A percentile compares a stretch with the other conserved stretches of the same genome.
Evolutionary conservation across 1,140 invertebrate species (phyloP).

Genomic region (Phymastichus coffea): DNA sequence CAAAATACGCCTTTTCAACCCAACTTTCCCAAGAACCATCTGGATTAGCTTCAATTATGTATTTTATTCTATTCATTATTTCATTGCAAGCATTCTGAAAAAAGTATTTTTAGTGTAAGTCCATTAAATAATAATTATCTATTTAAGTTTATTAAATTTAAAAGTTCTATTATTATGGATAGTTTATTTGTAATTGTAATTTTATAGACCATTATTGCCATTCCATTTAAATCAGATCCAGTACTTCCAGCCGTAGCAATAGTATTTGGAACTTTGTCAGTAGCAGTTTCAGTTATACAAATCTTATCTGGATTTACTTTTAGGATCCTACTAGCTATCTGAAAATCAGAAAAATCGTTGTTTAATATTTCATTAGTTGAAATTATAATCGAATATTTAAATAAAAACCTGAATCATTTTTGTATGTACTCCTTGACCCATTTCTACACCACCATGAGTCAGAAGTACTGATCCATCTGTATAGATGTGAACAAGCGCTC

Average conservation of each 20-base stretch:
- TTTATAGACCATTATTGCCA: conserved; percentile 78
- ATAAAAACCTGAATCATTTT: conserved; percentile 83
- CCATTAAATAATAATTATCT: not conserved
- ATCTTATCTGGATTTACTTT: conserved; percentile 74
- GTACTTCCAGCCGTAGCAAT: conserved; percentile 87
- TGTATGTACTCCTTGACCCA: conserved; percentile 93
- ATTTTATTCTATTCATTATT: conserved; percentile 73
- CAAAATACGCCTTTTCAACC: conserved; percentile 77
- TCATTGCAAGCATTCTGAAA: conserved; percentile 76
- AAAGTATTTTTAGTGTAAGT: not conserved
- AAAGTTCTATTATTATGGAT: not conserved
- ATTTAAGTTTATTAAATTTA: not conserved
- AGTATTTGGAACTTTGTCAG: conserved; percentile 92
- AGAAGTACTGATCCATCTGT: conserved; percentile 87
- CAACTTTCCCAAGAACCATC: conserved; percentile 81
- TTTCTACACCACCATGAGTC: conserved; percentile 88
- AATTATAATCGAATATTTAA: not conserved
- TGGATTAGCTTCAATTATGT: conserved; percentile 75
- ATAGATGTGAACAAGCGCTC: conserved; percentile 84
- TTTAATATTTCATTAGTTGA: not conserved
- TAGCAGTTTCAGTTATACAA: conserved; percentile 83
- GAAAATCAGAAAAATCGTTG: not conserved
- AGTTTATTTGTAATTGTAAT: conserved; percentile 50
- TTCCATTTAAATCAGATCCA: conserved; percentile 90
- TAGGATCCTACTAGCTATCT: conserved; percentile 71